Evolutionary conservation across 2,113 vertebrate species (phyloP), one percentile per base, ranked within the genome.

Genomic region (Erinaceus europaeus): DNA sequence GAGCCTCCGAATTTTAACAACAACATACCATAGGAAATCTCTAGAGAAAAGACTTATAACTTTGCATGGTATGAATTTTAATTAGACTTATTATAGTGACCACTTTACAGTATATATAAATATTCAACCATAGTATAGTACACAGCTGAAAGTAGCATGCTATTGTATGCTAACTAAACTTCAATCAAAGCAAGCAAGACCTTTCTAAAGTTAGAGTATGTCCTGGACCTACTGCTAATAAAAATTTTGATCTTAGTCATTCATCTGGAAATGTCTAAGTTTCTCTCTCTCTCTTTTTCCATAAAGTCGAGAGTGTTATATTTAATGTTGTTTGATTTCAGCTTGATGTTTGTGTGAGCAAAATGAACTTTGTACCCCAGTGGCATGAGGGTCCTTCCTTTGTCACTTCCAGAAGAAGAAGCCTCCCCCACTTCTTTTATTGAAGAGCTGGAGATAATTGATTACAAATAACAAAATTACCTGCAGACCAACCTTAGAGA

Each of bases 381-480:
- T 34, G 34, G n/a, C 72, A 65, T 14, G 36, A 90, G n/a, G n/a
- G n/a, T n/a, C n/a, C n/a, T n/a, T n/a, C n/a, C n/a, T n/a, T n/a
- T n/a, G n/a, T n/a, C n/a, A n/a, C n/a, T n/a, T n/a, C n/a, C n/a
- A n/a, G n/a, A n/a, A n/a, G n/a, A n/a, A n/a, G n/a, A n/a, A n/a
- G n/a, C n/a, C n/a, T n/a, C n/a, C n/a, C n/a, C n/a, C n/a, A n/a
- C n/a, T n/a, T n/a, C n/a, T n/a, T n/a, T n/a, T 87, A 17, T 88
- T 55, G 40, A 89, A 62, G 32, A 84, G 67, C 82, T 94, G 92
- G 77, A 94, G 61, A 71, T 71, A 84, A 94, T 93, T 94, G 89
- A 92, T 72, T 42, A 74, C 53, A 77, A 90, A 90, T 82, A 40
- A 84, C 83, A 78, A 81, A 46, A 55, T 10, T 46, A 15, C 55